Percentiles rank a stretch among this genome's conserved stretches.
Conservation (phyloP, 2,797 vertebrate genomes). For the Pangasius krempfi region DNA sequence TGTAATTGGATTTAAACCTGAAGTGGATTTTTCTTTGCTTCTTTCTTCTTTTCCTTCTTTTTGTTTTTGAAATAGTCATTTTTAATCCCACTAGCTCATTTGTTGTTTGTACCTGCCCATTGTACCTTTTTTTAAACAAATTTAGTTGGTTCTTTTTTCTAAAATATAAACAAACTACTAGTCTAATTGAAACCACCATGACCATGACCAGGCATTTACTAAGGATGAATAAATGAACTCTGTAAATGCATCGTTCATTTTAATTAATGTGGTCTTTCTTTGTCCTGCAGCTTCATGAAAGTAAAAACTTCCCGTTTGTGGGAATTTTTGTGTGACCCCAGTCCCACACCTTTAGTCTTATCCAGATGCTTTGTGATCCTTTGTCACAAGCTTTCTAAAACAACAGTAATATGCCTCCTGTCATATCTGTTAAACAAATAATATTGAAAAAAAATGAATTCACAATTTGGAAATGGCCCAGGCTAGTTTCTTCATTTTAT, state of each 20-base stretch:
- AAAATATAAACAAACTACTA: background rate
- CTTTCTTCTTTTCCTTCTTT: background rate
- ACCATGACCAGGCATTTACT: background rate
- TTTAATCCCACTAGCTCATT: background rate
- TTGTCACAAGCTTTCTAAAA: background rate
- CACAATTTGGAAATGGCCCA: too few relatives aligned
- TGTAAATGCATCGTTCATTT: background rate
- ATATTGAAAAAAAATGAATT: too few relatives aligned
- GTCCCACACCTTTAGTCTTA: background rate
- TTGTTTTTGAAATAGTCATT: background rate
- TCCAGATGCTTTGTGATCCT: background rate
- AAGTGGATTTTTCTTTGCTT: background rate
- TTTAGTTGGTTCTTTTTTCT: background rate
- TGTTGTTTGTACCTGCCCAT: background rate
- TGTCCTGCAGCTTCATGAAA: background rate
- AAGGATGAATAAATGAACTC: background rate
- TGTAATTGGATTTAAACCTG: background rate
- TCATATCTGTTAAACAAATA: too few relatives aligned
- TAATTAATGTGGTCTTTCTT: background rate
- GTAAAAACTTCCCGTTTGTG: background rate
- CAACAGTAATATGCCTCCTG: background rate
- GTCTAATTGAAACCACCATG: background rate
- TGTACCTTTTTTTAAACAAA: background rate
- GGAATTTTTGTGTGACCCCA: background rate
- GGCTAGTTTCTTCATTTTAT: too few relatives aligned